Evolutionary conservation across 2,113 vertebrate genomes (phyloP), one percentile per base, ranked within the genome.

Genomic region (Sterna hirundo): DNA sequence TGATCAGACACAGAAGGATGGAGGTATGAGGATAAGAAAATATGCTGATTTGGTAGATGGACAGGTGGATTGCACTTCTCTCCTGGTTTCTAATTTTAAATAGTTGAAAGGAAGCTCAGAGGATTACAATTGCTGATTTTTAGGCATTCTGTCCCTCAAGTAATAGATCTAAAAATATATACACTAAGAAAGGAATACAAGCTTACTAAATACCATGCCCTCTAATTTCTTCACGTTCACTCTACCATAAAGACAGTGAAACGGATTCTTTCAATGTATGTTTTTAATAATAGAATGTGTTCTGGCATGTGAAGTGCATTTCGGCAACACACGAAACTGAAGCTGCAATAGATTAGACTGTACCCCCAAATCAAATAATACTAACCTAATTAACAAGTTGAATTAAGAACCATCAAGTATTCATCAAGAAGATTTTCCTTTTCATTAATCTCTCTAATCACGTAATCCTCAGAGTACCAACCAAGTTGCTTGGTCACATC

Each of bases 391-490:
- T 95, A 96, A 81, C 72, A 94, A 94, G 55, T 52, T 92, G 88
- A 96, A 93, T 96, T 94, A 96, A 86, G 38, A 94, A 70, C 42
- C 58, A 93, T 75, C 46, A 94, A 74, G 46, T 81, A 83, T 92
- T 93, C 76, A 64, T 86, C 83, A 88, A 30, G 84, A 90, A 92
- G 71, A 83, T 93, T 92, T 96, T 93, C 72, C 29, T 92, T 95
- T 93, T 93, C 88, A 88, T 95, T 93, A 95, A 92, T 95, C 60
- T 93, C 32, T 81, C 68, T 93, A 92, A 90, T 92, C 95, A 93
- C 1, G 1, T 95, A 96, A 83, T 95, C 72, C 80, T 95, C 60
- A 68, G 76, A 81, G 47, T 83, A 79, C 42, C 76, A 93, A 65
- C 62, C 54, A 90, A 82, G 80, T 66, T 93, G 21, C 76, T 78